A percentile compares a stretch with the other conserved stretches of the same genome.
These are phyloP conservation scores for Drosophila neutralis DNA, from an alignment of 2,888 invertebrate species.

Conservation along the genomic window DNA sequence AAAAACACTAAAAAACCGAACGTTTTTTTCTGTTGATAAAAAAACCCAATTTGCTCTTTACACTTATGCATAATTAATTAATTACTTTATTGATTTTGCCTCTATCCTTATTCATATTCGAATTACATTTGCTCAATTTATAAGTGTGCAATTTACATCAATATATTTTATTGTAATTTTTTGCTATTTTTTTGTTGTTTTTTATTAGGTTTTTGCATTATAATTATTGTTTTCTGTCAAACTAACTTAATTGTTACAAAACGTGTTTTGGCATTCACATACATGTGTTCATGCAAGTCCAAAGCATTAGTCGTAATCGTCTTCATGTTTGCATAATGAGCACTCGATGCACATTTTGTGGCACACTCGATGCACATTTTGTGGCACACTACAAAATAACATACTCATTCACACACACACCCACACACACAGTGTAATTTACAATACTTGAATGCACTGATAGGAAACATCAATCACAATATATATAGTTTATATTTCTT, in stretches of 20 bases:
- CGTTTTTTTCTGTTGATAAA: not conserved
- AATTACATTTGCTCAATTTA: constrained; percentile 28
- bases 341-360: not conserved
- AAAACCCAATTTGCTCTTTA: constrained; percentile 31
- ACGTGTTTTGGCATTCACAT: constrained; percentile 47
- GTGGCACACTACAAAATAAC: constrained; percentile 17
- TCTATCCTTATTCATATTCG: constrained; percentile 27
- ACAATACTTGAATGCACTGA: constrained; percentile 64
- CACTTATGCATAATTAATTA: constrained; percentile 64
- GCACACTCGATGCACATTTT: not conserved
- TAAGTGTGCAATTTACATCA: constrained; percentile 43
- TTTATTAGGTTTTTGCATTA: constrained; percentile 48
- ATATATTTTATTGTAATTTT: constrained; percentile 20
- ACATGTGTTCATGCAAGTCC: constrained; percentile 41
- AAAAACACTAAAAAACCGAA: not conserved
- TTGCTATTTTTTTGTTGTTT: constrained; percentile 1
- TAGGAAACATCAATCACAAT: constrained; percentile 78
- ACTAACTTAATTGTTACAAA: constrained; percentile 73
- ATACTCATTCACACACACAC: constrained; percentile 7
- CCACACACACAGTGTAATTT: constrained; percentile 40
- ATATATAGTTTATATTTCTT: constrained; percentile 40
- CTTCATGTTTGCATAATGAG: constrained; percentile 22
- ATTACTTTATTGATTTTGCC: constrained; percentile 57
- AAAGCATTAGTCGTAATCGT: constrained; percentile 24
- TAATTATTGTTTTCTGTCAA: constrained; percentile 82